Percentiles rank a stretch among this genome's conserved stretches.
Conservation (phyloP, 2,888 invertebrate genomes). For the Diaperis boleti region DNA sequence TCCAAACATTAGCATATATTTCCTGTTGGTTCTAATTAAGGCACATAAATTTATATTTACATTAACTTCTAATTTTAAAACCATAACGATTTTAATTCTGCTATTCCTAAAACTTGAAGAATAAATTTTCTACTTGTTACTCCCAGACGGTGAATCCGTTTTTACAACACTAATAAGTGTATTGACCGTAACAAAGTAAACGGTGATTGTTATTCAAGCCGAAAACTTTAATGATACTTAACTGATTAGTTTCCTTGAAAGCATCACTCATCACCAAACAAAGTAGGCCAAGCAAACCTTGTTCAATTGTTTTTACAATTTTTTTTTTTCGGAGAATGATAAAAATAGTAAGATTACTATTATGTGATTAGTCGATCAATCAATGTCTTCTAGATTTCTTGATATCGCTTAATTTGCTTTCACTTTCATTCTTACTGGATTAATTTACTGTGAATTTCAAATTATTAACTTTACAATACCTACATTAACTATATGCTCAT, state of each 20-base stretch:
- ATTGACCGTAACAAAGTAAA: constrained; percentile 17
- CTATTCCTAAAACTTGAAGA: background rate
- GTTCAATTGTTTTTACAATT: constrained; percentile 47
- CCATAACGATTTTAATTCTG: constrained; percentile 15
- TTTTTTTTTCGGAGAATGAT: constrained; percentile 14
- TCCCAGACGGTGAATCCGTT: constrained; percentile 10
- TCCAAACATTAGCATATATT: background rate
- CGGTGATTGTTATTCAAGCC: constrained; percentile 5
- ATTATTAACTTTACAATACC: constrained; percentile 17
- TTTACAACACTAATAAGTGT: constrained; percentile 5
- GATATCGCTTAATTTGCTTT: constrained; percentile 23
- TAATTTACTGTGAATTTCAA: constrained; percentile 13
- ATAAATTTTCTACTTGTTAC: constrained; percentile 25
- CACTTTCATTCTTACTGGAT: constrained; percentile 22
- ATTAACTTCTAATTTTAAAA: constrained; percentile 6
- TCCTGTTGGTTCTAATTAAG: constrained; percentile 18
- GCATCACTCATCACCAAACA: constrained; percentile 49
- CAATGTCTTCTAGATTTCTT: constrained; percentile 14
- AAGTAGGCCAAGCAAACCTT: constrained; percentile 51
- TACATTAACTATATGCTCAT: constrained; percentile 6
- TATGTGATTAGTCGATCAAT: constrained; percentile 15
- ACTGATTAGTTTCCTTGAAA: constrained; percentile 43
- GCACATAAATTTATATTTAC: no score
- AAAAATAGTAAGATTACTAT: constrained; percentile 9
- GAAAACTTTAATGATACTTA: constrained; percentile 18